Percentiles rank a stretch among this genome's conserved stretches.
Conservation (phyloP, 1,140 invertebrate genomes). For the Steinernema khuongi region DNA sequence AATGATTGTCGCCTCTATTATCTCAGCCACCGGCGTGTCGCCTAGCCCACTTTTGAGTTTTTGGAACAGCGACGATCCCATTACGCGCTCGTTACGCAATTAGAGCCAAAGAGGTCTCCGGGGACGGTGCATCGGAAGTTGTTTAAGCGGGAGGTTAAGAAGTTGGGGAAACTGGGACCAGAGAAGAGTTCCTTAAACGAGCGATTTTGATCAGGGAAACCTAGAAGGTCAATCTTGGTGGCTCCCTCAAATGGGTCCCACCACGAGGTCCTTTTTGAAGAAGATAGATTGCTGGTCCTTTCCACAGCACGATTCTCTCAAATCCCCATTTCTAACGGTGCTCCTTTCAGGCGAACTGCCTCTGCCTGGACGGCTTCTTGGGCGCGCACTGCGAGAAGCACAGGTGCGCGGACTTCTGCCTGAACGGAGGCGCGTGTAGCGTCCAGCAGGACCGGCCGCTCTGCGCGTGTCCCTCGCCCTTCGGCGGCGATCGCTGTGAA, state of each 20-base stretch:
- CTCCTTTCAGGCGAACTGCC: slow-evolving; percentile 35
- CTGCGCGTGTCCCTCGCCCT: not conserved
- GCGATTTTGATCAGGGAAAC: too few relatives aligned
- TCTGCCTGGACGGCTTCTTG: slow-evolving; percentile 37
- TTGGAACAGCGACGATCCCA: not conserved
- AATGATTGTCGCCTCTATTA: slow-evolving; percentile 10
- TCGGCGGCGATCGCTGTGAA: slow-evolving; percentile 29
- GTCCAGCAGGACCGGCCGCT: slow-evolving; percentile 7
- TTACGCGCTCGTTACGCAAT: too few relatives aligned
- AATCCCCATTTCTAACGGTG: not conserved
- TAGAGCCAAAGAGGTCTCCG: too few relatives aligned
- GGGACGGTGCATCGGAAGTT: too few relatives aligned
- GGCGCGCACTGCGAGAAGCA: slow-evolving; percentile 41
- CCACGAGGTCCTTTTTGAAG: too few relatives aligned
- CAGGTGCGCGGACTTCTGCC: slow-evolving; percentile 33
- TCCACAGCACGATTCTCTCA: too few relatives aligned
- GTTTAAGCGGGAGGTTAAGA: too few relatives aligned
- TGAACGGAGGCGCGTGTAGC: slow-evolving; percentile 30
- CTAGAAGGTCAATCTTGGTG: too few relatives aligned
- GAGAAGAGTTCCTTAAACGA: too few relatives aligned
- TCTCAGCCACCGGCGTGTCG: not conserved
- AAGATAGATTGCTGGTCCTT: too few relatives aligned
- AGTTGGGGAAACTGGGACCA: too few relatives aligned
- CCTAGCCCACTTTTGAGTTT: not conserved
- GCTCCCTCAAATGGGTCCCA: too few relatives aligned